Conservation (phyloP, 2,797 vertebrate species). For the Phataginus tetradactyla region DNA sequence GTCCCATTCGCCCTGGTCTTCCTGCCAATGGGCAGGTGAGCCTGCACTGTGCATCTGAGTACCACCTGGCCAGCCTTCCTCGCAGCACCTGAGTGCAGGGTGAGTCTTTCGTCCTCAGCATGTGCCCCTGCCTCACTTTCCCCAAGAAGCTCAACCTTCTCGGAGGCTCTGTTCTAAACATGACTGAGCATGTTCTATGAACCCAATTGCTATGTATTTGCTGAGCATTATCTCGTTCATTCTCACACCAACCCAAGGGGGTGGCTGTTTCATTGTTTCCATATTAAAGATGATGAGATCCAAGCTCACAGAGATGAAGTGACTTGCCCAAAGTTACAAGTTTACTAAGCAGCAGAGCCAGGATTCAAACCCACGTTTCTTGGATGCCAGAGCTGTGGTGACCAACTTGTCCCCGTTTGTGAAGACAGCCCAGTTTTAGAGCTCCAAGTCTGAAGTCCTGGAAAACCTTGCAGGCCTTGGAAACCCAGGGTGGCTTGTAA, state of each 20-base stretch:
- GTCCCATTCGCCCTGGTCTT: background rate
- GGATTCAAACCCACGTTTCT: background rate
- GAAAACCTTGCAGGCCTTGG: background rate
- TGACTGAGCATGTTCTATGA: too few relatives aligned
- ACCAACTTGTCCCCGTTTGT: background rate
- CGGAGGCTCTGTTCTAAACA: background rate
- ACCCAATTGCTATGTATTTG: background rate
- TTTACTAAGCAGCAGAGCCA: fast-evolving
- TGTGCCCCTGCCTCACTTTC: background rate
- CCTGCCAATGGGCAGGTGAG: background rate
- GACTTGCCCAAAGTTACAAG: background rate
- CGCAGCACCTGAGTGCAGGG: background rate
- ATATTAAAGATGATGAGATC: background rate
- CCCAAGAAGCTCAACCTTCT: background rate
- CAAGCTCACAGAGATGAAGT: background rate
- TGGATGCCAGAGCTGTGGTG: fast-evolving
- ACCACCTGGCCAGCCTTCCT: background rate
- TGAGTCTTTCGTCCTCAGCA: background rate
- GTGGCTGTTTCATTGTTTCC: background rate
- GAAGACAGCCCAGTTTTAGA: background rate
- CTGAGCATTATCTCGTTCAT: fast-evolving
- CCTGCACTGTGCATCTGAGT: background rate
- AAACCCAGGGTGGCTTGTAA: background rate
- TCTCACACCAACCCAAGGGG: background rate
- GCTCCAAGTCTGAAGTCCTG: background rate